Percentiles rank a stretch among this genome's conserved stretches.
phyloP scores from a whole-genome alignment of 1,140 invertebrate genomes.

The Drosophila ambigua region DNA sequence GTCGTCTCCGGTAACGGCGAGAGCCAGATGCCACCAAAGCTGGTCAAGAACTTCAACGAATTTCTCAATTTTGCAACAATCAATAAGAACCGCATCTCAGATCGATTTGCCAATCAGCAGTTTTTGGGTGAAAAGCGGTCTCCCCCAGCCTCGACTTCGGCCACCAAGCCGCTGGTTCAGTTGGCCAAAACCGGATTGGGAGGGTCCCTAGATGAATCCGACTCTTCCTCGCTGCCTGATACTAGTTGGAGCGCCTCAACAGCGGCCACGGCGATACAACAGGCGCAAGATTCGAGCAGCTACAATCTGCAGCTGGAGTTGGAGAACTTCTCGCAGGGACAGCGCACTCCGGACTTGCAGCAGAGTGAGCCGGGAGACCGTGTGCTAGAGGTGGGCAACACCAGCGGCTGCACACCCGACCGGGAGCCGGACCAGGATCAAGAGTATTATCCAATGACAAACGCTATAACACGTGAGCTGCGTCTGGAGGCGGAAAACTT shows the following conservation, averaged over 20 bases:
- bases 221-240: conserved; percentile 83
- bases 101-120: conserved; percentile 60
- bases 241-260: conserved; percentile 80
- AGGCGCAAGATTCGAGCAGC: conserved; percentile 71
- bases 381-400: background rate
- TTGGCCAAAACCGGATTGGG: conserved; percentile 81
- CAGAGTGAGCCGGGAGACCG: conserved; percentile 34
- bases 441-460: conserved; percentile 94
- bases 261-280: conserved; percentile 77
- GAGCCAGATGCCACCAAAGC: conserved; percentile 84
- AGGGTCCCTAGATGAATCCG: conserved; percentile 84
- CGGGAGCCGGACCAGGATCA: conserved; percentile 91
- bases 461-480: conserved; percentile 92
- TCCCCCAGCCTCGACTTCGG: conserved; percentile 13
- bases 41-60: conserved; percentile 93
- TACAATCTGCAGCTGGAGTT: conserved; percentile 74
- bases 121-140: conserved; percentile 35
- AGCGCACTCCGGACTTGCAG: conserved; percentile 1
- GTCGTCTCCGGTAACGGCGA: conserved; percentile 13
- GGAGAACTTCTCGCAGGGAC: conserved; percentile 43
- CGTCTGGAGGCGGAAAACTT: conserved; percentile 92
- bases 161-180: conserved; percentile 80
- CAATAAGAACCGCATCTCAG: conserved; percentile 85
- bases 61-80: conserved; percentile 90
- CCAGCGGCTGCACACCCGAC: conserved; percentile 86